Percentiles rank a stretch among this genome's conserved stretches.
phyloP scores from a whole-genome alignment of 1,140 invertebrate species.

The Pissodes strobi region DNA sequence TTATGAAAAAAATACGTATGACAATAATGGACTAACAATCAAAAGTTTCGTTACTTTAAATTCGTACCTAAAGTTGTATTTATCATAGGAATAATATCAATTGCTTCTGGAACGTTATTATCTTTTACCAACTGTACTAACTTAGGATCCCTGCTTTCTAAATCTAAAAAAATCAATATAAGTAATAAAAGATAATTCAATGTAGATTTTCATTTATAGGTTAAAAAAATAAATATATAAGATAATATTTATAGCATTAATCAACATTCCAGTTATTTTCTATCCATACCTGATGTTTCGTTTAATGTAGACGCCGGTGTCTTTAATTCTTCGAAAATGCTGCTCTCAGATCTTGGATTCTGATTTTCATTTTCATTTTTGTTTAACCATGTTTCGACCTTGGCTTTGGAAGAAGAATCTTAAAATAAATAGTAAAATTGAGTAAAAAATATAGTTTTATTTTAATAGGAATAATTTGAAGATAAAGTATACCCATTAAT shows the following conservation, averaged over 20 bases:
- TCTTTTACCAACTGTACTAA: too few relatives aligned
- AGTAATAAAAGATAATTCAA: too few relatives aligned
- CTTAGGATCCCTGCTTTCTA: background rate
- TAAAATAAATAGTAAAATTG: constrained; percentile 15
- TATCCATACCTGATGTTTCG: too few relatives aligned
- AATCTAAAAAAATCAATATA: too few relatives aligned
- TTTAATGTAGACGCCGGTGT: too few relatives aligned
- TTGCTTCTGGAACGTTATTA: constrained; percentile 5
- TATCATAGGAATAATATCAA: constrained; percentile 6
- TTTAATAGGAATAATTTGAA: background rate
- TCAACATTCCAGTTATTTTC: background rate
- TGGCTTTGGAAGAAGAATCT: constrained; percentile 14
- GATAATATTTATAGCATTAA: too few relatives aligned
- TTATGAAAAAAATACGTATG: too few relatives aligned
- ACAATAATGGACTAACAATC: constrained; percentile 7
- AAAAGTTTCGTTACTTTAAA: background rate
- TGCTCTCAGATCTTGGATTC: background rate
- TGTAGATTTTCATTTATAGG: too few relatives aligned
- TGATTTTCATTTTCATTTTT: constrained; percentile 2
- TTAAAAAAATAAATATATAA: too few relatives aligned
- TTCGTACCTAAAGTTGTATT: constrained; percentile 7
- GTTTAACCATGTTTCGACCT: constrained; percentile 6
- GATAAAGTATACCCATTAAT: constrained; percentile 2
- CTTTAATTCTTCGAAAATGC: constrained; percentile 3
- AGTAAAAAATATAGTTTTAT: background rate